Conservation (phyloP, 2,797 vertebrate genomes). For the Caiman crocodilus region DNA sequence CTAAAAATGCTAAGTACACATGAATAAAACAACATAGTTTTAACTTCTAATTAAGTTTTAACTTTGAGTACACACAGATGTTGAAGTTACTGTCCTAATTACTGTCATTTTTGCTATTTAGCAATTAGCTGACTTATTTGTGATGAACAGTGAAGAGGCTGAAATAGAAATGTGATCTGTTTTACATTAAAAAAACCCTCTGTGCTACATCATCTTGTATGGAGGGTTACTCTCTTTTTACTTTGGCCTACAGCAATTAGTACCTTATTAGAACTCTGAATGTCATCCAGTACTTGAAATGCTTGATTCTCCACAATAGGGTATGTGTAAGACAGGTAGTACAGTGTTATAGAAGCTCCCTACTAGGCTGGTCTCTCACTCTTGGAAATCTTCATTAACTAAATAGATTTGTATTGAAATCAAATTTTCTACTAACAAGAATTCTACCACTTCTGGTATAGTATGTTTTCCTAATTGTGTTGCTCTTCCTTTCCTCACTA, state of each 20-base stretch:
- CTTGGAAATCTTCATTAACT: conserved; percentile 7
- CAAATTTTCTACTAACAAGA: neutral
- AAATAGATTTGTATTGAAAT: neutral
- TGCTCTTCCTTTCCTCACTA: conserved; percentile 6
- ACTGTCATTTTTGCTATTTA: conserved; percentile 65
- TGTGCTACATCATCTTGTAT: neutral
- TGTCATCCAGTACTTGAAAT: neutral
- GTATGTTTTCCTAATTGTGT: conserved; percentile 6
- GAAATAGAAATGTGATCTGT: conserved; percentile 5
- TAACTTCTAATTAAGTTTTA: conserved; percentile 76
- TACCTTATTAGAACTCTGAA: neutral
- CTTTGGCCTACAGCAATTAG: neutral
- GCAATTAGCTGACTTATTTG: conserved; percentile 66
- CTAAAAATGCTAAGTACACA: conserved; percentile 63
- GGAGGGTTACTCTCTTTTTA: neutral
- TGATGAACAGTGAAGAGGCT: conserved; percentile 34
- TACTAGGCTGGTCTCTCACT: neutral
- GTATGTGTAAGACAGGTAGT: neutral
- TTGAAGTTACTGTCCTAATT: conserved; percentile 64
- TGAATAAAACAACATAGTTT: conserved; percentile 72
- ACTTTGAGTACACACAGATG: conserved; percentile 53
- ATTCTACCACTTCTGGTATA: conserved; percentile 25
- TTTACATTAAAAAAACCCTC: neutral
- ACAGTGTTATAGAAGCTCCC: neutral
- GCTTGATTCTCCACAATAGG: neutral